A percentile compares a stretch with the other conserved stretches of the same genome.
Conservation (phyloP, 92 coral and sea anemone genomes). For the Pocillopora meandrina region DNA sequence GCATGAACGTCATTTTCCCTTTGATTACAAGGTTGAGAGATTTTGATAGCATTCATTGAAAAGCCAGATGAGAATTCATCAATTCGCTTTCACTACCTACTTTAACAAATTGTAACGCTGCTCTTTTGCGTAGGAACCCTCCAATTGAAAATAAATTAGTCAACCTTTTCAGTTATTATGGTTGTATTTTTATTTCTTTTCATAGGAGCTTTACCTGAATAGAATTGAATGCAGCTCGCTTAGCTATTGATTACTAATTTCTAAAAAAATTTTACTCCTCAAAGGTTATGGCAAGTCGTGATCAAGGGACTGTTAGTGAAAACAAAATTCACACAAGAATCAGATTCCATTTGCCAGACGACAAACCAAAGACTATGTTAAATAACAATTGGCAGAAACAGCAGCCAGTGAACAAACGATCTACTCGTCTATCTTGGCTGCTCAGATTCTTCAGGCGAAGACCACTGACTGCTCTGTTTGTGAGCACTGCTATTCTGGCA, state of each 20-base stretch:
- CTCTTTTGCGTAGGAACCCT: no score
- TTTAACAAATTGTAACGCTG: no score
- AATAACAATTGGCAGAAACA: constrained; percentile 17
- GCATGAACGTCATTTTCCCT: no score
- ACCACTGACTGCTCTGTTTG: constrained; percentile 38
- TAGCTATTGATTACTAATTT: not conserved
- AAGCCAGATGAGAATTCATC: no score
- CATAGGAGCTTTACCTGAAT: no score
- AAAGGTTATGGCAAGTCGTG: constrained; percentile 4
- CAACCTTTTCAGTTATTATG: no score
- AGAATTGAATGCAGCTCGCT: no score
- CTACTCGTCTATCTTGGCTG: constrained; percentile 31
- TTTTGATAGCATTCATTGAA: no score
- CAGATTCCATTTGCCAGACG: constrained; percentile 38
- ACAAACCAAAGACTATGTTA: constrained; percentile 2
- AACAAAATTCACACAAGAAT: constrained; percentile 4
- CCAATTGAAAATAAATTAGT: no score
- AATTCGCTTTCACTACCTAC: no score
- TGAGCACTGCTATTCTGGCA: constrained; percentile 30
- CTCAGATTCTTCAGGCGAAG: constrained; percentile 37
- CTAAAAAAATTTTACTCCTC: not conserved
- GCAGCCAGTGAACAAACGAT: constrained; percentile 20
- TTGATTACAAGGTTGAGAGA: no score
- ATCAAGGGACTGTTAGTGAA: not conserved
- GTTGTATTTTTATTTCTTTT: no score